These are phyloP conservation scores for Dastarcus helophoroides DNA, from an alignment of 2,888 invertebrate genomes.

Conservation along the genomic window DNA sequence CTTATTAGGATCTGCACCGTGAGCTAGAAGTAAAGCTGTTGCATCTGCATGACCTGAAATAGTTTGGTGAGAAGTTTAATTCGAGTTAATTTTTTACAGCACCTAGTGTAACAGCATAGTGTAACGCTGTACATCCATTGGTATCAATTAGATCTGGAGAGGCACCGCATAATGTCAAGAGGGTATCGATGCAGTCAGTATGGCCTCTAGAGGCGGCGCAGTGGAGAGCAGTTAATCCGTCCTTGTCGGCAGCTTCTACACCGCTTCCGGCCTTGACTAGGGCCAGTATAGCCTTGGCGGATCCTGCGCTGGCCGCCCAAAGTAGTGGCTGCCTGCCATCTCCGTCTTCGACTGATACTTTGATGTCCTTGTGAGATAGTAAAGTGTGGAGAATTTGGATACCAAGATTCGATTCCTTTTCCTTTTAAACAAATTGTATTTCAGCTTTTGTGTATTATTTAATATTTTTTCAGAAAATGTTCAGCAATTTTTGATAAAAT, in stretches of 20 bases:
- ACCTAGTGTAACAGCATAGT: constrained; percentile 85
- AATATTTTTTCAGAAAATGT: no score
- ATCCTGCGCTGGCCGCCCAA: constrained; percentile 97
- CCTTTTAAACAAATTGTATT: constrained; percentile 18
- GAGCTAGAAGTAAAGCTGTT: constrained; percentile 74
- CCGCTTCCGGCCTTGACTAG: constrained; percentile 79
- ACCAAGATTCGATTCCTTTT: constrained; percentile 46
- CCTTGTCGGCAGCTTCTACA: constrained; percentile 75
- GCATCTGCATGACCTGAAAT: constrained; percentile 84
- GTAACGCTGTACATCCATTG: constrained; percentile 91
- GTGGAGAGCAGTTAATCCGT: constrained; percentile 90
- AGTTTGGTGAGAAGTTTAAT: background rate
- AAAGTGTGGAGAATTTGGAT: constrained; percentile 71
- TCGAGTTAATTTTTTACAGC: constrained; percentile 5
- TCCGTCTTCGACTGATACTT: constrained; percentile 77
- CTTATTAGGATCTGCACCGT: constrained; percentile 83
- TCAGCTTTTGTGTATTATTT: no score
- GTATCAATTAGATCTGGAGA: constrained; percentile 82
- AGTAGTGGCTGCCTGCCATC: constrained; percentile 89
- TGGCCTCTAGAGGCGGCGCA: constrained; percentile 96
- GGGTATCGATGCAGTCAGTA: constrained; percentile 77
- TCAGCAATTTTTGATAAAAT: no score
- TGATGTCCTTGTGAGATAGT: constrained; percentile 62
- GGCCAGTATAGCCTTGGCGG: constrained; percentile 80
- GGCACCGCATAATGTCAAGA: constrained; percentile 80